Percentiles rank a stretch among this genome's conserved stretches.
These are phyloP conservation scores for Cassiopea xamachana DNA, from an alignment of 30 jellyfish, hydroid and myxozoan genomes.

Conservation along the genomic window DNA sequence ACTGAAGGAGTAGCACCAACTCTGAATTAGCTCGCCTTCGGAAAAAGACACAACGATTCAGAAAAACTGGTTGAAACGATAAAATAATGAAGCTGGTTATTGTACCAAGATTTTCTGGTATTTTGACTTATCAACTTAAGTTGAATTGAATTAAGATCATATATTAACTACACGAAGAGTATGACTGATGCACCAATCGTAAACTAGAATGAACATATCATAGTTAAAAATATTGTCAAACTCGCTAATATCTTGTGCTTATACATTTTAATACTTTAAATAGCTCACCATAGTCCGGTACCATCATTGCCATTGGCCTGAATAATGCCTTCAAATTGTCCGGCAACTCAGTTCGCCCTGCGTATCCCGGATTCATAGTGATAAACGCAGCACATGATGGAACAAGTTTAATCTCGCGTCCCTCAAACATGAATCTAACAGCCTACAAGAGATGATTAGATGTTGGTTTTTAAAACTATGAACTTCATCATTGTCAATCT, in stretches of 20 bases:
- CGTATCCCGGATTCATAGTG: conserved; percentile 99
- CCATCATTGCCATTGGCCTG: conserved; percentile 99
- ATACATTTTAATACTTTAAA: not conserved
- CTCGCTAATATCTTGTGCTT: not conserved
- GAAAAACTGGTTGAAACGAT: no score
- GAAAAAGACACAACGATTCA: no score
- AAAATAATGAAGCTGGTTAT: no score
- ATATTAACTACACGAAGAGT: no score
- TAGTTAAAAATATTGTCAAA: not conserved
- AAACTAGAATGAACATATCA: no score
- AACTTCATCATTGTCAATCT: no score
- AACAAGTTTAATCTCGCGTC: conserved; percentile 91
- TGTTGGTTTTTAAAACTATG: not conserved
- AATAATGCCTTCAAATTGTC: conserved; percentile 96
- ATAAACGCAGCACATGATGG: conserved; percentile 99
- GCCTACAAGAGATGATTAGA: conserved; percentile 49
- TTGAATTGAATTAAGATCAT: no score
- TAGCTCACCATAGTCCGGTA: conserved; percentile 94
- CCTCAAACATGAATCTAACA: conserved; percentile 96
- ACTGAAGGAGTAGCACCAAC: no score
- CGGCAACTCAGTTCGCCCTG: conserved; percentile 99
- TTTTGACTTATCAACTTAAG: no score
- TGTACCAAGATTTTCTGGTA: no score
- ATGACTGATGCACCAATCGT: no score
- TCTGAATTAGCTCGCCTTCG: no score